These are phyloP conservation scores for Polyommatus icarus DNA, from an alignment of 2,888 invertebrate genomes.

Conservation along the genomic window DNA sequence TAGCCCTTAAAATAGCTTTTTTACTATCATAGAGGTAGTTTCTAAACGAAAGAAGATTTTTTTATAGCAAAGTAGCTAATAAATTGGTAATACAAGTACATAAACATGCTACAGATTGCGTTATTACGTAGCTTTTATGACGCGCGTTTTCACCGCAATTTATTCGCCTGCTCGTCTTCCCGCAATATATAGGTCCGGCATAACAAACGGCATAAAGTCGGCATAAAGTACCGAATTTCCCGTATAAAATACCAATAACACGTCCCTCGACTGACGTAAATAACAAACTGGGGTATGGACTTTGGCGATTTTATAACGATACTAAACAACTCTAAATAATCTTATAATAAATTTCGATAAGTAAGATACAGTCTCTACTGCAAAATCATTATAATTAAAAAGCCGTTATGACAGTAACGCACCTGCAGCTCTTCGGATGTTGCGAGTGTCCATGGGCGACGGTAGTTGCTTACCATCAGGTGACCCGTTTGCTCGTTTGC, in stretches of 20 bases:
- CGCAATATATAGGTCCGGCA: conserved; percentile 16
- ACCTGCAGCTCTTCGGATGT: no score
- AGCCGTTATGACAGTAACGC: no score
- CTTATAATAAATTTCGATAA: no score
- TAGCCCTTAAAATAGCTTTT: background rate
- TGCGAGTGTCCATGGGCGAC: no score
- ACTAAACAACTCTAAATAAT: background rate
- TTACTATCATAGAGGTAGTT: background rate
- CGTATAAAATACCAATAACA: conserved; percentile 28
- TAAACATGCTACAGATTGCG: background rate
- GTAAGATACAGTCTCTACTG: no score
- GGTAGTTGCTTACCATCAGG: no score
- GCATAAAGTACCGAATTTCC: conserved; percentile 19
- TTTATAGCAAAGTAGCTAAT: background rate
- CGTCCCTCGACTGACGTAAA: conserved; percentile 27
- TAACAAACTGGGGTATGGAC: background rate
- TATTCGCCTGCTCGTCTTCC: conserved; percentile 18
- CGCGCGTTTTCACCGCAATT: conserved; percentile 2
- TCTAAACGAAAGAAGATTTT: background rate
- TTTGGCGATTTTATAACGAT: background rate
- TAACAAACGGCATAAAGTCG: conserved; percentile 25
- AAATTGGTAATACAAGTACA: background rate
- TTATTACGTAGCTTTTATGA: background rate
- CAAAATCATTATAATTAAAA: no score
- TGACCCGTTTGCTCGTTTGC: no score